These are phyloP conservation scores for Drosophila monieri DNA, from an alignment of 2,888 invertebrate species.

Conservation along the genomic window DNA sequence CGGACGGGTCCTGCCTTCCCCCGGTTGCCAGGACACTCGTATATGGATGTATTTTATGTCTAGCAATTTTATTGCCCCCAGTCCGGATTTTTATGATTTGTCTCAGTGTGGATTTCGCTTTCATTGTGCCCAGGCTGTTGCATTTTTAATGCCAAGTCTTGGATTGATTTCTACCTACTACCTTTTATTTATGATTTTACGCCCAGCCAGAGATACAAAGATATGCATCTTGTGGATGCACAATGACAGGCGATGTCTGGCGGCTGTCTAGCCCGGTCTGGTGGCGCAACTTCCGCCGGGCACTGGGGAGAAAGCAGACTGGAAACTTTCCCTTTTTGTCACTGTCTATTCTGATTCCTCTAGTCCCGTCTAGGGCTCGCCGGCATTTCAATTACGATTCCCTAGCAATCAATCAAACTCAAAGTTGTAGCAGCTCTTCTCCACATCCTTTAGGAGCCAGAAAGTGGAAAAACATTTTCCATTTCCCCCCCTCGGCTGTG, in stretches of 20 bases:
- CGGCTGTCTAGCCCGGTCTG: slow-evolving; percentile 53
- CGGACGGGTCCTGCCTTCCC: slow-evolving; percentile 19
- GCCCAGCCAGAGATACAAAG: slow-evolving; percentile 3
- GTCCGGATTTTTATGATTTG: slow-evolving; percentile 61
- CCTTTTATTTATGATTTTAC: slow-evolving; percentile 50
- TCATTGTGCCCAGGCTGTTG: slow-evolving; percentile 49
- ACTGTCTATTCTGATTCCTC: slow-evolving; percentile 29
- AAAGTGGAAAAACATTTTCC: slow-evolving; percentile 49
- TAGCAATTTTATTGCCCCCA: slow-evolving; percentile 53
- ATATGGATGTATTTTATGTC: slow-evolving; percentile 54
- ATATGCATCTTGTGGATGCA: slow-evolving; percentile 33
- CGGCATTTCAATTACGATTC: slow-evolving; percentile 64
- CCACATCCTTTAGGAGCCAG: slow-evolving; percentile 9
- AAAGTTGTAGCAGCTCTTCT: slow-evolving; percentile 55
- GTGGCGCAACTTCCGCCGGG: slow-evolving; percentile 14
- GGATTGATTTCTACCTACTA: slow-evolving; percentile 54
- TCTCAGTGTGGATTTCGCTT: slow-evolving; percentile 40
- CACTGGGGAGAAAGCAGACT: slow-evolving; percentile 39
- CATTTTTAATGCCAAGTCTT: slow-evolving; percentile 61
- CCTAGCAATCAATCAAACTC: slow-evolving; percentile 70
- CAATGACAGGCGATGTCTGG: slow-evolving; percentile 51
- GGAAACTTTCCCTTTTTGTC: slow-evolving; percentile 66
- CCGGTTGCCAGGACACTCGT: slow-evolving; percentile 18
- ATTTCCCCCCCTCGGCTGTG: slow-evolving; percentile 29
- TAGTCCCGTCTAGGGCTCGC: slow-evolving; percentile 15